Conservation (phyloP, 2,797 vertebrate species). For the Melanotaenia boesemani region DNA sequence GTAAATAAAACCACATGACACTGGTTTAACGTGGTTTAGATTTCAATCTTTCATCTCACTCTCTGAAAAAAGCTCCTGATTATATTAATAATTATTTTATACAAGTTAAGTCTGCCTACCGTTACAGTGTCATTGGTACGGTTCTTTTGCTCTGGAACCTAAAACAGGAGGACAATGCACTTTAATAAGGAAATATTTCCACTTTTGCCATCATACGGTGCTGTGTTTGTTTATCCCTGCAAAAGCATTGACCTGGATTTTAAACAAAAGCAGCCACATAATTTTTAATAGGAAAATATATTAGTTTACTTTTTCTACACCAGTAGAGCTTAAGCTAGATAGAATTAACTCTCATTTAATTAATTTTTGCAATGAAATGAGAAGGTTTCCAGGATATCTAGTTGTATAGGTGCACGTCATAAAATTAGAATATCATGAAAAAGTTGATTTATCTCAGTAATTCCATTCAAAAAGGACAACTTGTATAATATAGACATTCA, state of each 20-base stretch:
- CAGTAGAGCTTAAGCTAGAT: too few species aligned
- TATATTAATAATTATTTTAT: neutral
- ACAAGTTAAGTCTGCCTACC: neutral
- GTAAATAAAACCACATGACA: neutral
- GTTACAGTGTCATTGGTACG: neutral
- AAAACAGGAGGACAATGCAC: neutral
- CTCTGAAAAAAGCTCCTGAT: neutral
- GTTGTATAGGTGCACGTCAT: too few species aligned
- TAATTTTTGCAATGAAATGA: too few species aligned
- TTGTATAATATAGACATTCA: too few species aligned
- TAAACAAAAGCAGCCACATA: slow-evolving; percentile 9
- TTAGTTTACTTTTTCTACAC: too few species aligned
- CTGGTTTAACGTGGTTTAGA: neutral
- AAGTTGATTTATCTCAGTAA: too few species aligned
- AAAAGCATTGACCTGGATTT: neutral
- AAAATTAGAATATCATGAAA: too few species aligned
- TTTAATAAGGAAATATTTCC: neutral
- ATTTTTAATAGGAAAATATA: too few species aligned
- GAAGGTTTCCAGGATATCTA: too few species aligned
- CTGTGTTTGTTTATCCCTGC: slow-evolving; percentile 2
- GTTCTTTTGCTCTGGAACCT: neutral
- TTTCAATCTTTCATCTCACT: neutral
- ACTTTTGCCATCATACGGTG: too few species aligned
- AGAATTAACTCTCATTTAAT: neutral
- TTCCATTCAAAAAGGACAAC: too few species aligned